Conservation (phyloP, 2,888 invertebrate genomes). For the Sipha maydis region DNA sequence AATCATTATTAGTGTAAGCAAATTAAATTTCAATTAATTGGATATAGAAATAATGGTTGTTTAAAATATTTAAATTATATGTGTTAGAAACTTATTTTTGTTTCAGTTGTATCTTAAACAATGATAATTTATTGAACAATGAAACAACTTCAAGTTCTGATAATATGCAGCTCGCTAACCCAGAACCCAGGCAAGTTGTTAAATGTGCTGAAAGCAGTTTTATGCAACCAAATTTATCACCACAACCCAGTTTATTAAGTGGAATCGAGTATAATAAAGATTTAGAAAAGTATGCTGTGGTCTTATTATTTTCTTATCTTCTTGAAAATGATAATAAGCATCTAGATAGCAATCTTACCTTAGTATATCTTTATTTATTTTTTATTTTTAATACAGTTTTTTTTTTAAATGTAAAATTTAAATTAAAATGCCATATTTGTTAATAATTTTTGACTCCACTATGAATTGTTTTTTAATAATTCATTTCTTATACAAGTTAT, state of each 20-base stretch:
- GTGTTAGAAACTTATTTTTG: neutral
- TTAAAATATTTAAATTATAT: too few relatives aligned
- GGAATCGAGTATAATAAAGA: neutral
- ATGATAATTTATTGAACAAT: constrained; percentile 13
- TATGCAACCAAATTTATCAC: constrained; percentile 3
- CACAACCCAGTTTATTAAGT: neutral
- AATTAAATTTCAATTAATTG: too few relatives aligned
- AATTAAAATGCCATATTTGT: too few relatives aligned
- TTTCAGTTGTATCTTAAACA: constrained; percentile 20
- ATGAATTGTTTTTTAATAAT: too few relatives aligned
- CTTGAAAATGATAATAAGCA: neutral
- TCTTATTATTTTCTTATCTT: constrained; percentile 21
- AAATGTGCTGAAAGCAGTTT: constrained; percentile 8
- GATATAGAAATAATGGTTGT: too few relatives aligned
- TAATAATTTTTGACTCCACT: too few relatives aligned
- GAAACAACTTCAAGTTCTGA: constrained; percentile 8
- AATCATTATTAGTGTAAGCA: too few relatives aligned
- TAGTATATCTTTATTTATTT: neutral
- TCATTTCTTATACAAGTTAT: too few relatives aligned
- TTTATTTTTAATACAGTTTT: neutral
- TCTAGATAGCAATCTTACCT: neutral
- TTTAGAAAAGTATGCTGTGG: constrained; percentile 25
- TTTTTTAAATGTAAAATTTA: neutral
- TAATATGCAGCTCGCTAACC: constrained; percentile 56
- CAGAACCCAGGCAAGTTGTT: constrained; percentile 55